Percentiles rank a stretch among this genome's conserved stretches.
phyloP scores from a whole-genome alignment of 2,888 invertebrate species.

The Amblyteles armatorius region DNA sequence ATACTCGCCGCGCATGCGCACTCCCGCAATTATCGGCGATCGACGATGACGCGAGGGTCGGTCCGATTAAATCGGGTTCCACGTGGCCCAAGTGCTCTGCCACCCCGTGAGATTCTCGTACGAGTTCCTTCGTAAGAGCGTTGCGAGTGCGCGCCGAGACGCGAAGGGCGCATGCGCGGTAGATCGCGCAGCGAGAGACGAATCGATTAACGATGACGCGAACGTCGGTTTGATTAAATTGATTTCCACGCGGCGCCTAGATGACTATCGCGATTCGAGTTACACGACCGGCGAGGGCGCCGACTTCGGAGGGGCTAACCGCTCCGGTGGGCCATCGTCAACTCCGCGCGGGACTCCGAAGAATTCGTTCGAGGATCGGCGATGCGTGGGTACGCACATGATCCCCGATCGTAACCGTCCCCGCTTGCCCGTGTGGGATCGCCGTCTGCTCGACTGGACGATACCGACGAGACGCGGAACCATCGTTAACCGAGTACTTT shows the following conservation, averaged over 20 bases:
- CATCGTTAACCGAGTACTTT: constrained; percentile 1
- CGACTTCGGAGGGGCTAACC: constrained; percentile 41
- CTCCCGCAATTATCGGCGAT: no score
- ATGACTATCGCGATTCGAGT: constrained; percentile 66
- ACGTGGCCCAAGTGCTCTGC: no score
- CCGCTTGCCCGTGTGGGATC: constrained; percentile 12
- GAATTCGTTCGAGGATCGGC: constrained; percentile 39
- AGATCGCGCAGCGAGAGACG: constrained; percentile 12
- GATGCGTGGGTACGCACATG: constrained; percentile 11
- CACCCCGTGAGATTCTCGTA: neutral
- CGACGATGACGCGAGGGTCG: no score
- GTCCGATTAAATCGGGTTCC: no score
- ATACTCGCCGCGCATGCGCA: no score
- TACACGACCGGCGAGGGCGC: constrained; percentile 17
- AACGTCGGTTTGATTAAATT: constrained; percentile 51
- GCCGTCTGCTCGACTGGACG: constrained; percentile 19
- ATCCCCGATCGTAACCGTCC: constrained; percentile 45
- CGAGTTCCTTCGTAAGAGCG: no score
- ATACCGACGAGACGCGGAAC: constrained; percentile 1
- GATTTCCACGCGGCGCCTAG: constrained; percentile 64
- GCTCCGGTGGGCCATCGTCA: constrained; percentile 58
- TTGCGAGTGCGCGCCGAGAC: no score
- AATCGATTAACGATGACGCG: constrained; percentile 22
- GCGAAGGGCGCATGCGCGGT: no score
- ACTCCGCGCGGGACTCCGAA: constrained; percentile 2